Conservation (phyloP, 2,113 vertebrate genomes). For the Albula goreensis region DNA sequence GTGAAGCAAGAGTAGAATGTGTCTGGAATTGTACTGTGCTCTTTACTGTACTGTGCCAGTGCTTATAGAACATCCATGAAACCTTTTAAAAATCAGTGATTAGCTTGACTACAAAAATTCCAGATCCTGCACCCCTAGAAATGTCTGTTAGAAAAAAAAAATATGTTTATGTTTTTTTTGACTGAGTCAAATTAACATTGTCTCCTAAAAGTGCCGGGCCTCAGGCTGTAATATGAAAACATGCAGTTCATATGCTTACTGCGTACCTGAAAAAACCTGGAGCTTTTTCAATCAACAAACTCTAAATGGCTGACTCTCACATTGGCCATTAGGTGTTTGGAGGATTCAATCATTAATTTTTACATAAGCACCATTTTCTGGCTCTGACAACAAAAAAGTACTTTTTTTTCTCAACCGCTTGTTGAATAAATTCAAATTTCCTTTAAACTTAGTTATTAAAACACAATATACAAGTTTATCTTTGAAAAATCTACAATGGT, state of each 20-base stretch:
- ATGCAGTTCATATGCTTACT: not conserved
- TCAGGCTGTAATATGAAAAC: not conserved
- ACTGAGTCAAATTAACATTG: not conserved
- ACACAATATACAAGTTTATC: not conserved
- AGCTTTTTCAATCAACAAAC: not conserved
- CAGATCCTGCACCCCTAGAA: too few species aligned
- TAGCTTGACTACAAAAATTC: too few species aligned
- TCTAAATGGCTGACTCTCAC: not conserved
- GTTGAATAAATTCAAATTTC: not conserved
- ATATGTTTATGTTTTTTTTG: not conserved
- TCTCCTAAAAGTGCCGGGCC: not conserved
- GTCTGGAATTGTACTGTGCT: too few species aligned
- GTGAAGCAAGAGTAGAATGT: too few species aligned
- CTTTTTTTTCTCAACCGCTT: not conserved
- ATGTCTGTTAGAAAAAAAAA: not conserved
- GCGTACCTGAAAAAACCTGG: conserved; percentile 5
- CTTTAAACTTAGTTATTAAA: not conserved
- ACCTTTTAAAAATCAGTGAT: too few species aligned
- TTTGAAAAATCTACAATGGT: not conserved
- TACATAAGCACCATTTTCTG: not conserved
- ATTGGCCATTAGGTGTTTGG: not conserved
- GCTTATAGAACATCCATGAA: too few species aligned
- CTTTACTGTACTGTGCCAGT: too few species aligned
- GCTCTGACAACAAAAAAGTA: not conserved
- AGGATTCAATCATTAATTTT: not conserved